These are phyloP conservation scores for Zaprionus lachaisei DNA, from an alignment of 1,140 invertebrate genomes.

Conservation along the genomic window DNA sequence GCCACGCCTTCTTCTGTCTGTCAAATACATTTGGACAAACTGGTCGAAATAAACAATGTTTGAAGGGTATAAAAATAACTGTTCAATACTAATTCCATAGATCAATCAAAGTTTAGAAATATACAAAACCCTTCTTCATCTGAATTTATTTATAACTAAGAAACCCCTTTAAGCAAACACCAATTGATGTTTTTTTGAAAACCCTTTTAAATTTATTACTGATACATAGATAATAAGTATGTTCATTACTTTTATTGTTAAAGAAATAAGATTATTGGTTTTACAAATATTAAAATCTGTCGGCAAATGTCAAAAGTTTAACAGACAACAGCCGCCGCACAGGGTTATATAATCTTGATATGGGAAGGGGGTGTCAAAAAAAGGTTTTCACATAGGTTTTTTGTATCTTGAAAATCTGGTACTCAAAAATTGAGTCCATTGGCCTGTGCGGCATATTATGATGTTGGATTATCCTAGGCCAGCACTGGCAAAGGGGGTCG, in stretches of 20 bases:
- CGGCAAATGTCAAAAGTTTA: constrained; percentile 16
- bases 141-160: too few species aligned
- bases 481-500: constrained; percentile 51
- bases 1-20: too few species aligned
- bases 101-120: too few species aligned
- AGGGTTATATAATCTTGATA: constrained; percentile 37
- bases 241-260: constrained; percentile 35
- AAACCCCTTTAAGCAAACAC: not conserved
- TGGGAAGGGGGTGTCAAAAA: constrained; percentile 3
- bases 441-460: constrained; percentile 52
- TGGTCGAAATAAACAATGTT: too few species aligned
- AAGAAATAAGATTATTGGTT: constrained; percentile 43
- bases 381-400: constrained; percentile 56
- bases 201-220: constrained; percentile 73
- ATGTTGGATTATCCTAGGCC: constrained; percentile 39
- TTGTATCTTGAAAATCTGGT: constrained; percentile 26
- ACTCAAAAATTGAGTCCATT: constrained; percentile 23
- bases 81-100: too few species aligned
- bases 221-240: constrained; percentile 38
- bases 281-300: constrained; percentile 30
- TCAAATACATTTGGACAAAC: too few species aligned
- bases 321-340: constrained; percentile 46
- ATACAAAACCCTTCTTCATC: too few species aligned
- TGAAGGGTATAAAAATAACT: too few species aligned
- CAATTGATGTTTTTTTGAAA: constrained; percentile 49